Evolutionary conservation across 2,113 vertebrate species (phyloP).

Genomic region (Odocoileus hemionus): DNA sequence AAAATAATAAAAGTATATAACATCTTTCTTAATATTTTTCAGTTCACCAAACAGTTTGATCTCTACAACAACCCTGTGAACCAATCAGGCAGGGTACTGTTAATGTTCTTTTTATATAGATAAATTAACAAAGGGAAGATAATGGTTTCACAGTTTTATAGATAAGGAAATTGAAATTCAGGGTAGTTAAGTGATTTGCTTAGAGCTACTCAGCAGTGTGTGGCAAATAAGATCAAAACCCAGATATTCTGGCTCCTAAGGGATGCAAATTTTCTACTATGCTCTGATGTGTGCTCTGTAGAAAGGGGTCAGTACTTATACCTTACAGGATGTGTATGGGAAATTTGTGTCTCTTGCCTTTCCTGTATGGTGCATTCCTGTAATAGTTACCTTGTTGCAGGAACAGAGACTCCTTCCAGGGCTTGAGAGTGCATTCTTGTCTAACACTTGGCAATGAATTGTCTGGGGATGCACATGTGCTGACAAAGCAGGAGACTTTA

Average conservation of each 20-base stretch:
- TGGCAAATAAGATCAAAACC: neutral
- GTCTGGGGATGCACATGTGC: neutral
- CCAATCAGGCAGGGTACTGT: neutral
- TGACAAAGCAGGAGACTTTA: neutral
- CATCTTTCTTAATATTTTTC: neutral
- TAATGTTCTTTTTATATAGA: neutral
- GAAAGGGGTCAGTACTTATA: neutral
- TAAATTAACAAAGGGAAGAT: neutral
- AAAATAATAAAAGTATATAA: neutral
- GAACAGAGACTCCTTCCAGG: neutral
- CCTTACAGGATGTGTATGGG: neutral
- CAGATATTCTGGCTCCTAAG: neutral
- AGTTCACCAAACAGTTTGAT: neutral
- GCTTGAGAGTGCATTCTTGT: neutral
- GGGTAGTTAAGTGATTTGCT: conserved; percentile 8
- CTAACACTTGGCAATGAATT: neutral
- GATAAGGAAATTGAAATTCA: conserved; percentile 30
- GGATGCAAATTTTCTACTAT: neutral
- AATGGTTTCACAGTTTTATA: neutral
- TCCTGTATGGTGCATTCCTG: neutral
- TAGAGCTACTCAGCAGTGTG: neutral
- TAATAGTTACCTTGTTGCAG: neutral
- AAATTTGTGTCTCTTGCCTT: neutral
- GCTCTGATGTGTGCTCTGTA: neutral
- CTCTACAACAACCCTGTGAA: neutral